These are phyloP conservation scores for Cryptus viduatorius DNA, from an alignment of 2,888 invertebrate genomes.

Conservation along the genomic window DNA sequence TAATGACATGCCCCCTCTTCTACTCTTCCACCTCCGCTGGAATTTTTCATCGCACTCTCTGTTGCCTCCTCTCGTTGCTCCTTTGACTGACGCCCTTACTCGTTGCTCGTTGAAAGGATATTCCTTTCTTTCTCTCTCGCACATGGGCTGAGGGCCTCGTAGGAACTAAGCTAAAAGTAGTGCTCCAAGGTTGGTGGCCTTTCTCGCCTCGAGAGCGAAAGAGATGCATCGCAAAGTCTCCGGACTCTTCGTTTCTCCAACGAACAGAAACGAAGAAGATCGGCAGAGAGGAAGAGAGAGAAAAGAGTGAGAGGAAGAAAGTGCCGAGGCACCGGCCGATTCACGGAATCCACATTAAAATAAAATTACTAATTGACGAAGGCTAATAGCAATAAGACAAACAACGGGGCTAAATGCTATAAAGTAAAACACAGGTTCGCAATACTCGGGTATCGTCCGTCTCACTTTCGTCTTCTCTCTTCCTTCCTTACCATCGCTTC, in stretches of 20 bases:
- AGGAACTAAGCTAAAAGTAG: background rate
- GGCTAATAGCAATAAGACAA: constrained; percentile 84
- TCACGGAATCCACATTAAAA: constrained; percentile 84
- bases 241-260: too few species aligned
- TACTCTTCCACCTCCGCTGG: constrained; percentile 18
- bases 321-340: constrained; percentile 71
- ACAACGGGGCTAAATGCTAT: constrained; percentile 84
- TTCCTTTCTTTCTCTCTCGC: background rate
- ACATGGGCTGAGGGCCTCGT: background rate
- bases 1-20: constrained; percentile 82
- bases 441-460: constrained; percentile 68
- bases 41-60: constrained; percentile 29
- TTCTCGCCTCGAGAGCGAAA: constrained; percentile 40
- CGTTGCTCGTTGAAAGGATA: background rate
- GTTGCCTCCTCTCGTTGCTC: constrained; percentile 17
- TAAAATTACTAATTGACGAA: constrained; percentile 84
- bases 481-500: constrained; percentile 27
- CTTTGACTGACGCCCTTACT: constrained; percentile 15
- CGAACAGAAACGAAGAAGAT: constrained; percentile 27
- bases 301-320: constrained; percentile 60
- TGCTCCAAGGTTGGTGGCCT: constrained; percentile 55
- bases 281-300: constrained; percentile 59
- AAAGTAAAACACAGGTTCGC: constrained; percentile 84
- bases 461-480: constrained; percentile 21
- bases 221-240: constrained; percentile 10